A percentile compares a stretch with the other conserved stretches of the same genome.
Evolutionary conservation across 2,888 invertebrate species (phyloP).

Genomic region (Thalpophila matura): DNA sequence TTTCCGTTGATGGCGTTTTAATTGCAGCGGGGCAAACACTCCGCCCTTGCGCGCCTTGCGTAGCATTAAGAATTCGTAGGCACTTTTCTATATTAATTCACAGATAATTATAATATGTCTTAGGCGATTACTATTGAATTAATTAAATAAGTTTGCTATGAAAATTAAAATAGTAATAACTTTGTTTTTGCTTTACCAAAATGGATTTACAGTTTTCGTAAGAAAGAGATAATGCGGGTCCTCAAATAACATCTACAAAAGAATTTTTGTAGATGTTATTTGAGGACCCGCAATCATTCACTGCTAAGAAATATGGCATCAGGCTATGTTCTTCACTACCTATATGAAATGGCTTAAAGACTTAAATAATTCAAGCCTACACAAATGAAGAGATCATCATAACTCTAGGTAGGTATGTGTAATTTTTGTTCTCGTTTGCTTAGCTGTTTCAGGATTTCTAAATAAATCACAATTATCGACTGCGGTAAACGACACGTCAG

Average conservation of each 20-base stretch:
- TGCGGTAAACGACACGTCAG: conserved; percentile 4
- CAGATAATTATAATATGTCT: neutral
- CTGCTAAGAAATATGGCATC: too few relatives aligned
- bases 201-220: too few relatives aligned
- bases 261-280: too few relatives aligned
- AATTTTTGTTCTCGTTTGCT: too few relatives aligned
- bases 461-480: conserved; percentile 23
- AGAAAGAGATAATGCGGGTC: too few relatives aligned
- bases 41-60: conserved; percentile 69
- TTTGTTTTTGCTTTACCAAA: too few relatives aligned
- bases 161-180: neutral
- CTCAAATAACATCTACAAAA: too few relatives aligned
- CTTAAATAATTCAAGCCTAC: too few relatives aligned
- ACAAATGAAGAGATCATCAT: neutral
- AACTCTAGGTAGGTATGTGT: neutral
- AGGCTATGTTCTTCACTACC: too few relatives aligned
- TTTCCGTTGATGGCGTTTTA: conserved; percentile 82
- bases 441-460: neutral
- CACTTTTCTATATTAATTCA: conserved; percentile 12
- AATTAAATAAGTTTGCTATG: neutral
- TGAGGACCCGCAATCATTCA: too few relatives aligned
- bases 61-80: conserved; percentile 48
- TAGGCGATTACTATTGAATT: neutral
- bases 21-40: conserved; percentile 81
- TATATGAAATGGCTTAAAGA: too few relatives aligned